phyloP scores from a whole-genome alignment of 1,140 invertebrate genomes.

The Solenopsis fugax region DNA sequence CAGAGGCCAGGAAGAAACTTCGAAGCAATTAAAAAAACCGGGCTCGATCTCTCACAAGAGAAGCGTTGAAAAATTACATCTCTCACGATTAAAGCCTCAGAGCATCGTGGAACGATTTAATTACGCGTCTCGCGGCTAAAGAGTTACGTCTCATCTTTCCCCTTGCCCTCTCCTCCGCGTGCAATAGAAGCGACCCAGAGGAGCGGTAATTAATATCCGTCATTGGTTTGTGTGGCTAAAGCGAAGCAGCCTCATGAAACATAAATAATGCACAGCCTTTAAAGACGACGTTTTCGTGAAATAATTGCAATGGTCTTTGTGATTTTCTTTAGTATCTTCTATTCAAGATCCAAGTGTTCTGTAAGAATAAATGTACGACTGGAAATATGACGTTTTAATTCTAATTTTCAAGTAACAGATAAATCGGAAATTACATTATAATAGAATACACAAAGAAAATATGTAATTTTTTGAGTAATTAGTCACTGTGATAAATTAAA shows the following conservation, averaged over 20 bases:
- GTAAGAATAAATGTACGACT: background rate
- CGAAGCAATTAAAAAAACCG: slow-evolving; percentile 9
- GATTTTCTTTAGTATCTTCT: background rate
- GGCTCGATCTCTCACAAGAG: slow-evolving; percentile 13
- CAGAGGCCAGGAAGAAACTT: slow-evolving; percentile 17
- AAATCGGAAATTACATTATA: background rate
- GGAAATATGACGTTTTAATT: background rate
- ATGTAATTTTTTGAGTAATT: background rate
- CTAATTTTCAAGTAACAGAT: background rate
- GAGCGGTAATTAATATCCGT: slow-evolving; percentile 37
- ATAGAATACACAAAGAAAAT: background rate
- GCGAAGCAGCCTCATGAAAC: background rate
- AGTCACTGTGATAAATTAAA: background rate
- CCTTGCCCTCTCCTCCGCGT: background rate
- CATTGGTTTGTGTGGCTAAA: slow-evolving; percentile 5
- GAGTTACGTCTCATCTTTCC: slow-evolving; percentile 1
- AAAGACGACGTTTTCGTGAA: slow-evolving; percentile 27
- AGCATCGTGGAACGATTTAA: slow-evolving; percentile 46
- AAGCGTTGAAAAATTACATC: slow-evolving; percentile 46
- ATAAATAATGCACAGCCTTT: slow-evolving; percentile 18
- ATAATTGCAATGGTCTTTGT: background rate
- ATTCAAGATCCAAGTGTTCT: background rate
- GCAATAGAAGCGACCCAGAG: background rate
- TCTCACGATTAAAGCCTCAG: slow-evolving; percentile 35
- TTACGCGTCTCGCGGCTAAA: slow-evolving; percentile 12